A percentile compares a stretch with the other conserved stretches of the same genome.
These are phyloP conservation scores for Oryzias javanicus DNA, from an alignment of 2,113 vertebrate genomes.

Conservation along the genomic window DNA sequence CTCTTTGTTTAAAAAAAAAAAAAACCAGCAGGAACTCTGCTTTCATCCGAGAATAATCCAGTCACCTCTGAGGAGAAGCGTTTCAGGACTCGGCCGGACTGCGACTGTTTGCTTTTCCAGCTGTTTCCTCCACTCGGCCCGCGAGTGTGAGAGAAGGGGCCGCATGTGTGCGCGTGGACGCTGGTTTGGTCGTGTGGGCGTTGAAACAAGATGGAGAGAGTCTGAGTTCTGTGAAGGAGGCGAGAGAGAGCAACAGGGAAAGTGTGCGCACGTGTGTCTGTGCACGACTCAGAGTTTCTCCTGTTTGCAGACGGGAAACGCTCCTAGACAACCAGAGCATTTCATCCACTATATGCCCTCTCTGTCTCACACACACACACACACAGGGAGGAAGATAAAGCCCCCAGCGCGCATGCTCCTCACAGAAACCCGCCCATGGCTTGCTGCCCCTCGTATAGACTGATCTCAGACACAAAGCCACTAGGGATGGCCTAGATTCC, in stretches of 20 bases:
- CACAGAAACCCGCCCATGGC: conserved; percentile 54
- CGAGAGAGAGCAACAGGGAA: conserved; percentile 32
- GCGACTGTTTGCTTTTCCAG: conserved; percentile 75
- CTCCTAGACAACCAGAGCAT: conserved; percentile 9
- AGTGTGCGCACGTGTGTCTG: conserved; percentile 5
- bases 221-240: conserved; percentile 39
- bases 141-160: conserved; percentile 51
- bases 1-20: conserved; percentile 40
- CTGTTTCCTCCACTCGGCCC: conserved; percentile 68
- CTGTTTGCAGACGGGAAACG: conserved; percentile 49
- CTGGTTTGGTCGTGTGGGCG: conserved; percentile 16
- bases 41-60: conserved; percentile 68
- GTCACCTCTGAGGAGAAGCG: conserved; percentile 60
- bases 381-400: conserved; percentile 16
- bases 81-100: conserved; percentile 46
- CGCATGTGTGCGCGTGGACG: conserved; percentile 25
- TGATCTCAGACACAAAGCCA: conserved; percentile 73
- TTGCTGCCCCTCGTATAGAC: conserved; percentile 56
- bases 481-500: conserved; percentile 75
- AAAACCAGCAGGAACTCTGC: conserved; percentile 59
- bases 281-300: conserved; percentile 20
- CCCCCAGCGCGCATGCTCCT: conserved; percentile 45
- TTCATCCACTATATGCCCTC: conserved; percentile 12
- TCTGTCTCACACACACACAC: conserved; percentile 7
- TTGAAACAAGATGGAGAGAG: conserved; percentile 42